phyloP scores from a whole-genome alignment of 2,113 vertebrate species.

The Emydocephalus ijimae region DNA sequence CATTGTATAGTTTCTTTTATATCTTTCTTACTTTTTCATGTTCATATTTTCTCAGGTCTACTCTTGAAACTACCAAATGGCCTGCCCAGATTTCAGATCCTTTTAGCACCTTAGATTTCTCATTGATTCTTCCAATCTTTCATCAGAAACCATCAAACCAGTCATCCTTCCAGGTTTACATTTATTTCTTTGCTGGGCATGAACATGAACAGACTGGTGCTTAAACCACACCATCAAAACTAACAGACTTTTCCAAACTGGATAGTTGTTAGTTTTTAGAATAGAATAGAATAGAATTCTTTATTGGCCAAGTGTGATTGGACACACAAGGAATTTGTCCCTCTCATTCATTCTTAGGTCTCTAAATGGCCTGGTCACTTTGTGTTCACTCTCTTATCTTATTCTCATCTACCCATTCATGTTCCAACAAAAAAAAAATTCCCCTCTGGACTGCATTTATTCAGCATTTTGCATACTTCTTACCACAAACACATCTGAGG shows the following conservation, averaged over 20 bases:
- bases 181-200: background rate
- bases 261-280: background rate
- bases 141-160: background rate
- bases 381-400: background rate
- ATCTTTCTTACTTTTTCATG: background rate
- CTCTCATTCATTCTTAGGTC: background rate
- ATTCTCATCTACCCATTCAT: background rate
- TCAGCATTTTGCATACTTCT: background rate
- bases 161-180: background rate
- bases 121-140: background rate
- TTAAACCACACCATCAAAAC: background rate
- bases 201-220: background rate
- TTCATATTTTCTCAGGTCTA: background rate
- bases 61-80: background rate
- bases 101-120: background rate
- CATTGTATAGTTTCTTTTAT: background rate
- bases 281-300: no score
- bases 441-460: background rate
- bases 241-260: background rate
- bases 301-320: no score
- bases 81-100: background rate
- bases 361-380: background rate
- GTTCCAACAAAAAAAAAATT: background rate
- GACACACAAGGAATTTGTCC: background rate
- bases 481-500: background rate